A percentile compares a stretch with the other conserved stretches of the same genome.
Conservation (phyloP, 2,888 invertebrate species). For the Cloeon dipterum region DNA sequence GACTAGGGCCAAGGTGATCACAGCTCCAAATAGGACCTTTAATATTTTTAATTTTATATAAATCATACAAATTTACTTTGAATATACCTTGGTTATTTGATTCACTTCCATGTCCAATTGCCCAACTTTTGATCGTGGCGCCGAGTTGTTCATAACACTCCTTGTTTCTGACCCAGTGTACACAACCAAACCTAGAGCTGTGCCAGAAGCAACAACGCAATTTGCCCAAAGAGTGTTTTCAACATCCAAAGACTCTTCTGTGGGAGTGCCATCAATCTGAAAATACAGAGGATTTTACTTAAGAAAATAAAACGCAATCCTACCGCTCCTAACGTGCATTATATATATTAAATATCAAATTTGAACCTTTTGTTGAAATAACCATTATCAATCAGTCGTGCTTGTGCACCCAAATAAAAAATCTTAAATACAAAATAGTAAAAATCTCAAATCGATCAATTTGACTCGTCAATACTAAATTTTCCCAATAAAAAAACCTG, state of each 20-base stretch:
- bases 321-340: no score
- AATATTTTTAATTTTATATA: constrained; percentile 6
- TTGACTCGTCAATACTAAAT: no score
- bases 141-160: constrained; percentile 96
- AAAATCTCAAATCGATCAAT: no score
- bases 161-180: constrained; percentile 94
- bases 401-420: no score
- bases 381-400: no score
- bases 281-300: constrained; percentile 9
- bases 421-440: no score
- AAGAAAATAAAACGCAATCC: no score
- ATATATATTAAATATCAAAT: no score
- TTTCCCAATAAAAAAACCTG: no score
- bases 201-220: constrained; percentile 91
- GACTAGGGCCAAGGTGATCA: constrained; percentile 68
- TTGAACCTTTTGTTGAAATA: no score
- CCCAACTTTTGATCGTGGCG: constrained; percentile 89
- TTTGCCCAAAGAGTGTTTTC: constrained; percentile 98
- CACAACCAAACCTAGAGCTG: constrained; percentile 83
- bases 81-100: constrained; percentile 72
- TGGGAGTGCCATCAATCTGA: constrained; percentile 32
- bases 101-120: constrained; percentile 90
- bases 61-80: not conserved
- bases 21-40: constrained; percentile 66
- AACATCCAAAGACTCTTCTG: constrained; percentile 67